Base-by-base conservation (phyloP, 2,113 vertebrate species). In the Prunella himalayana region DNA sequence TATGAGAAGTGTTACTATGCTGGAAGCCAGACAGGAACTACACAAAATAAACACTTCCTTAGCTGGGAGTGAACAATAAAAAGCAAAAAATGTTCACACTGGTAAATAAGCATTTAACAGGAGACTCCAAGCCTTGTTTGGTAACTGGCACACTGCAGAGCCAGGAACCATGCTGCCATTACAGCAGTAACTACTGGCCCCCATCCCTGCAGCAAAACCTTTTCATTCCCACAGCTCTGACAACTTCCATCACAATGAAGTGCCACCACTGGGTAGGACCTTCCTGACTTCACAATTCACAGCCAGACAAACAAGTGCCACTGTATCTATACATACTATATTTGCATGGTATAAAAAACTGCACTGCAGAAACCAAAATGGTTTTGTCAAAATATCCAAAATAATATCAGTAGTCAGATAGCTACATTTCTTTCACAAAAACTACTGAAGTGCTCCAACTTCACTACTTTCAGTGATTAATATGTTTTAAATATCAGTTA, bases 31-130 rank as follows among this genome's bases (percentile, higher is more conserved):
- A 69, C 9, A 59, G 76, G 80, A 78, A 71, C 86, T 86, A 94
- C 92, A 89, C 37, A 91, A 91, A 97, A 78, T n/a, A 87, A 94
- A 35, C 81, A 96, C 87, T 96, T 96, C 97, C 97, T 94, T 65
- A 80, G 73, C 84, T 31, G 39, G 13, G 51, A 64, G 88, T 0
- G 2, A 78, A 53, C 47, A 69, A 92, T 78, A 84, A 71, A n/a
- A 21, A 76, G 18, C 51, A 49, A 80, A 50, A 35, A 50, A 35
- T n/a, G 8, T 15, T 79, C 54, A 77, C 50, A 6, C 33, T 59
- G 31, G 54, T 57, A 92, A 93, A 54, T 37, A 69, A 77, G 28
- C 39, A 30, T 31, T 90, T 73, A 73, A 81, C 33, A 81, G 78
- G 54, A 61, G 30, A 30, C 59, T 73, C 59, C 61, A 63, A 82